Evolutionary conservation across 2,888 invertebrate species (phyloP).

Genomic region (Amblyteles armatorius): DNA sequence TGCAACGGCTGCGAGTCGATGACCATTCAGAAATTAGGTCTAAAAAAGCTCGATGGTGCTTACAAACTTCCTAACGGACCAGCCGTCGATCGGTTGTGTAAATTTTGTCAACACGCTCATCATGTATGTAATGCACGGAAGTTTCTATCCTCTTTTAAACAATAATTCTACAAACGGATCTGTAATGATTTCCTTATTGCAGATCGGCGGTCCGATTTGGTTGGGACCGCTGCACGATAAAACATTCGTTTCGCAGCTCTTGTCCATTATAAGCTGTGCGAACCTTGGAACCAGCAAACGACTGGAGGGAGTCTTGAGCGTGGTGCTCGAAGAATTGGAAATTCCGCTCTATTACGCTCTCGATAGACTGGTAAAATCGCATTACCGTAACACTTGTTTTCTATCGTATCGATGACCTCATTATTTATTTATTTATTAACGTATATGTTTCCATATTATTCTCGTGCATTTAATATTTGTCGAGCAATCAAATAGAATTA

Average conservation of each 20-base stretch:
- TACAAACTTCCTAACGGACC: constrained; percentile 90
- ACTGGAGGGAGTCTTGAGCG: constrained; percentile 92
- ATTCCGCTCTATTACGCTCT: constrained; percentile 95
- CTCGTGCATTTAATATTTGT: neutral
- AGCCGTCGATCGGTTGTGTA: constrained; percentile 88
- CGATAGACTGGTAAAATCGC: constrained; percentile 86
- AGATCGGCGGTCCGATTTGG: constrained; percentile 98
- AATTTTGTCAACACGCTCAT: constrained; percentile 91
- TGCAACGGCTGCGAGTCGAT: constrained; percentile 96
- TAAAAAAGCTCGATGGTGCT: constrained; percentile 86
- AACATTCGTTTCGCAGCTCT: constrained; percentile 90
- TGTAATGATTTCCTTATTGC: constrained; percentile 52
- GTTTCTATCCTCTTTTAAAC: neutral
- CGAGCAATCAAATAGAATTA: neutral
- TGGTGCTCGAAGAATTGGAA: constrained; percentile 94
- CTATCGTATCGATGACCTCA: neutral
- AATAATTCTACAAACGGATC: constrained; percentile 16
- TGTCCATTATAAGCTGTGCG: constrained; percentile 85
- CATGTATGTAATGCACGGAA: constrained; percentile 86
- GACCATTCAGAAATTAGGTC: constrained; percentile 91
- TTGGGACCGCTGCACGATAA: constrained; percentile 93
- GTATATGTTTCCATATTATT: neutral
- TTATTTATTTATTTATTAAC: neutral
- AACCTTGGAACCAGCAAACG: constrained; percentile 90
- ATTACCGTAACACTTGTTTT: neutral